Evolutionary conservation across 1,140 invertebrate species (phyloP).

Genomic region (Lutraria rhynchaena): DNA sequence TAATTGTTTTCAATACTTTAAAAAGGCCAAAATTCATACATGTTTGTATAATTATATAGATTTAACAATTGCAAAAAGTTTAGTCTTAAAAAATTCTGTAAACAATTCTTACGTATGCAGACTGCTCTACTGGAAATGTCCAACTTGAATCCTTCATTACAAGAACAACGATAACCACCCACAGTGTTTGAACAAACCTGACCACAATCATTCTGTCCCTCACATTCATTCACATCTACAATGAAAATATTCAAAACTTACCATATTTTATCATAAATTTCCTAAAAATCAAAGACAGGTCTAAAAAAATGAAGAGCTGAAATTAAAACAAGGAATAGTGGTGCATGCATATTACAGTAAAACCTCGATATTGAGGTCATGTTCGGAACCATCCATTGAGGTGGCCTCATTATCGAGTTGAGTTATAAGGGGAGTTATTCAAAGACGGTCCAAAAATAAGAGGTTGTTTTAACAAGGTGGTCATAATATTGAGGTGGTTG

Average conservation of each 20-base stretch:
- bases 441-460: too few species aligned
- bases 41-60: not conserved
- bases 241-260: constrained; percentile 26
- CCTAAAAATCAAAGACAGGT: too few species aligned
- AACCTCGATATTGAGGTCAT: too few species aligned
- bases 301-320: too few species aligned
- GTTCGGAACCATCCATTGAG: too few species aligned
- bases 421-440: too few species aligned
- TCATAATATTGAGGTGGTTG: too few species aligned
- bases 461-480: too few species aligned
- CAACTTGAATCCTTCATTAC: constrained; percentile 59
- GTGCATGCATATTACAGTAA: too few species aligned
- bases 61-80: not conserved
- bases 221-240: constrained; percentile 81
- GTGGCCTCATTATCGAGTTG: too few species aligned
- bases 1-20: not conserved
- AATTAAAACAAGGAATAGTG: too few species aligned
- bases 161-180: constrained; percentile 64
- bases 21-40: not conserved
- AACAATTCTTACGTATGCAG: constrained; percentile 50
- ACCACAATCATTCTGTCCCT: constrained; percentile 82
- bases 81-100: not conserved
- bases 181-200: constrained; percentile 68
- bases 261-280: too few species aligned
- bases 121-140: constrained; percentile 7